phyloP scores from a whole-genome alignment of 2,113 vertebrate genomes.

The Tenrec ecaudatus region DNA sequence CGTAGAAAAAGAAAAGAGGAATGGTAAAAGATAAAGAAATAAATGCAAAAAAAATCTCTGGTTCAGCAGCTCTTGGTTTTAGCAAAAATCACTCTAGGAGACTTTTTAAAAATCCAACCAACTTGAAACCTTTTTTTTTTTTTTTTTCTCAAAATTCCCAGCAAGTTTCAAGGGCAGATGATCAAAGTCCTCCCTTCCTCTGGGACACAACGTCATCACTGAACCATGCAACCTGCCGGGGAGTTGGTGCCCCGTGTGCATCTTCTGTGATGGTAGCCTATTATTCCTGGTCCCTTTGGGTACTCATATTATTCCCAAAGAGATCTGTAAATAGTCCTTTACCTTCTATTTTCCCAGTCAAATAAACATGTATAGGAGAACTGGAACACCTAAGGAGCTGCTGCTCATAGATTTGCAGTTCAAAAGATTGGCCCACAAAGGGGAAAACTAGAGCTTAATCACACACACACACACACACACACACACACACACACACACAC shows the following conservation, averaged over 20 bases:
- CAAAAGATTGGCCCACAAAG: conserved; percentile 73
- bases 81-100: conserved; percentile 59
- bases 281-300: conserved; percentile 73
- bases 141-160: conserved; percentile 27
- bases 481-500: too few species aligned
- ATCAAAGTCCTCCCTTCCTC: conserved; percentile 72
- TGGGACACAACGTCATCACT: conserved; percentile 64
- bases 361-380: conserved; percentile 70
- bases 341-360: conserved; percentile 75
- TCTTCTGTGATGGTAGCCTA: conserved; percentile 75
- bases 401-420: conserved; percentile 74
- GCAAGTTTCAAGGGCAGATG: conserved; percentile 50
- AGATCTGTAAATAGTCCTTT: conserved; percentile 75
- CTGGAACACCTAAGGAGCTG: conserved; percentile 65
- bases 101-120: conserved; percentile 34
- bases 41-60: neutral
- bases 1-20: neutral
- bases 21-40: neutral
- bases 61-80: neutral
- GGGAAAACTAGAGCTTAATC: neutral
- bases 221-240: conserved; percentile 71
- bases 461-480: too few species aligned
- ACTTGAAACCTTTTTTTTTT: conserved; percentile 38
- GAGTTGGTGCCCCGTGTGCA: conserved; percentile 58
- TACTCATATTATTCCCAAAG: conserved; percentile 72